Base-by-base conservation (phyloP, 35 echinoderm and acorn worm genomes). In the Patiria miniata region DNA sequence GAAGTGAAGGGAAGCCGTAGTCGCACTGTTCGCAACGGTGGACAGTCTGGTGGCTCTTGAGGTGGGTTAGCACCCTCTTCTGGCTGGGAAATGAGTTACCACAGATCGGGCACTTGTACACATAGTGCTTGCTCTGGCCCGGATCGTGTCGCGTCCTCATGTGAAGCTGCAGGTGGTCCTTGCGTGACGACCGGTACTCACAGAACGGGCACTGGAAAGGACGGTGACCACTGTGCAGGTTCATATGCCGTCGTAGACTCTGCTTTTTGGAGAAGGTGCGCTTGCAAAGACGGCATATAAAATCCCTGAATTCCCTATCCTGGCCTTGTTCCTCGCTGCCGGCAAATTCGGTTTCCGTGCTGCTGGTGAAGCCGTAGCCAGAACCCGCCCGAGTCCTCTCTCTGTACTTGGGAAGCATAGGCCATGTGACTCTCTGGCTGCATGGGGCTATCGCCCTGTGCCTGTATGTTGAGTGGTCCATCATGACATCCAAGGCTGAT, bases 171-270 rank as follows among this genome's bases (percentile, higher is more conserved):
- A 94, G 78, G 57, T 94, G 92, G 77, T 94, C 92, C 39, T 89
- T 93, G 0, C 87, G 73, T 39, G 87, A 86, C 18, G 87, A 77
- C 52, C 68, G 51, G 83, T 90, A 85, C 33, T 89, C 83, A 36
- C 87, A 90, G 54, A 94, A 87, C 15, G 92, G 86, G 86, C 92
- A 94, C 83, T 94, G 84, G 59, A 94, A 94, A 5, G 92, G 92
- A 29, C 87, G 65, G 78, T 83, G 81, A 12, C 92, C 92, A 52
- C 92, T 94, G 77, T 94, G 92, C 37, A 94, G 82, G 51, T 89
- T 94, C 86, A 89, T 89, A 47, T 94, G 92, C 53, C 92, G 40
- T 34, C 87, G 81, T 18, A 94, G 61, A 33, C 86, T 94, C n/a
- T 89, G 88, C 58, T 94, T 94, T 61, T 94, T 94, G 17, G 92